Conservation (phyloP, 2,888 invertebrate species). For the Luperina nickerlii region DNA sequence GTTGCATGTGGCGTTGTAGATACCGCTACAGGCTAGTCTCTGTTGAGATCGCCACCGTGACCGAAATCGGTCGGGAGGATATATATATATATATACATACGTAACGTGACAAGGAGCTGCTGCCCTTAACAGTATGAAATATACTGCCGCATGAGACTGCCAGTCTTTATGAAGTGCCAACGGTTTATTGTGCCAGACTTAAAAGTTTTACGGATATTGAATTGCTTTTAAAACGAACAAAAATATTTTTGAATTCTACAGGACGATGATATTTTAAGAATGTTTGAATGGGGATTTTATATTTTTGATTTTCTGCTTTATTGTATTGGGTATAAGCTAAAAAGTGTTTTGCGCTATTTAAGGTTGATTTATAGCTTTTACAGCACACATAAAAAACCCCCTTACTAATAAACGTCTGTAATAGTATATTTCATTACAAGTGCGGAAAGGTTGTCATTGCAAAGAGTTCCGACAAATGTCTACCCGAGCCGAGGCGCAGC, state of each 20-base stretch:
- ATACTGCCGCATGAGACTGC: constrained; percentile 42
- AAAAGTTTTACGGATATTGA: constrained; percentile 67
- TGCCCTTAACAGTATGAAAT: constrained; percentile 54
- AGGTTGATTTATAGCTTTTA: neutral
- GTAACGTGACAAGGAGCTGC: constrained; percentile 2
- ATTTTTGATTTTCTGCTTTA: neutral
- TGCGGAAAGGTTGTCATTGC: too few species aligned
- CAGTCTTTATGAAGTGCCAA: constrained; percentile 63
- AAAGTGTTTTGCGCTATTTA: neutral
- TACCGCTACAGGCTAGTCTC: too few species aligned
- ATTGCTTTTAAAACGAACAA: constrained; percentile 61
- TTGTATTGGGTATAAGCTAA: neutral
- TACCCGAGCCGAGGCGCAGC: too few species aligned
- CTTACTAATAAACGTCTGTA: too few species aligned
- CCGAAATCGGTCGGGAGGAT: too few species aligned
- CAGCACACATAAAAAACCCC: neutral
- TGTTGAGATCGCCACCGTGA: too few species aligned
- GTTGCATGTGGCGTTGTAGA: too few species aligned
- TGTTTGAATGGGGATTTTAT: neutral
- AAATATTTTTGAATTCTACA: constrained; percentile 59
- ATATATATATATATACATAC: too few species aligned
- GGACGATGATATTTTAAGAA: neutral
- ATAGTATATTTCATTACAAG: too few species aligned
- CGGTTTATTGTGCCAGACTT: constrained; percentile 67
- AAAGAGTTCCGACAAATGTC: too few species aligned